These are phyloP conservation scores for Cotesia chilonis DNA, from an alignment of 1,140 invertebrate species.

Conservation along the genomic window DNA sequence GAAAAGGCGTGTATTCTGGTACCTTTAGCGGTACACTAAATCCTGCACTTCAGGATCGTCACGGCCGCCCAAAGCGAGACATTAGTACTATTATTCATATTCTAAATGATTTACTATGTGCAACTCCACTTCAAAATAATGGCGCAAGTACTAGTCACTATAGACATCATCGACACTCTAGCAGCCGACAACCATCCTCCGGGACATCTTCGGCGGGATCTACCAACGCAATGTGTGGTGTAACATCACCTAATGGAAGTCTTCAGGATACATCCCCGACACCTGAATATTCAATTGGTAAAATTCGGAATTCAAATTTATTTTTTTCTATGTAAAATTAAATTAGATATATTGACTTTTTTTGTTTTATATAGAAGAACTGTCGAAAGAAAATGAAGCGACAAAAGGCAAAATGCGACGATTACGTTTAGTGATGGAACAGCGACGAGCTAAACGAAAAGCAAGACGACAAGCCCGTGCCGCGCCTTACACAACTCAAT, in stretches of 20 bases:
- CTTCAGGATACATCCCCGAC: slow-evolving; percentile 42
- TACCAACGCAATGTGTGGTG: slow-evolving; percentile 41
- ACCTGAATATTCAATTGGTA: slow-evolving; percentile 45
- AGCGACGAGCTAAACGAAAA: slow-evolving; percentile 81
- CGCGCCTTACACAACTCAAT: slow-evolving; percentile 73
- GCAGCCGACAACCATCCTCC: slow-evolving; percentile 49
- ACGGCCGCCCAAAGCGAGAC: slow-evolving; percentile 88
- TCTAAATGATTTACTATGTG: slow-evolving; percentile 90
- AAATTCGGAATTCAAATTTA: background rate
- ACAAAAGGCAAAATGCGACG: slow-evolving; percentile 87
- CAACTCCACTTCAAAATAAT: slow-evolving; percentile 69
- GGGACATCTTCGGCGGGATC: slow-evolving; percentile 37
- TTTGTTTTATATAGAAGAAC: slow-evolving; percentile 55
- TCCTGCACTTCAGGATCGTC: slow-evolving; percentile 90
- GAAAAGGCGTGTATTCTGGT: slow-evolving; percentile 87
- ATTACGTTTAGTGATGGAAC: slow-evolving; percentile 86
- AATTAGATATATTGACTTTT: background rate
- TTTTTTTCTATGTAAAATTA: background rate
- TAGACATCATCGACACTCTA: slow-evolving; percentile 59
- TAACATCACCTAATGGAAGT: slow-evolving; percentile 35
- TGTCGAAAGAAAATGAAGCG: slow-evolving; percentile 76
- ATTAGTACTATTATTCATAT: slow-evolving; percentile 96
- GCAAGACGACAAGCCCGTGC: slow-evolving; percentile 78
- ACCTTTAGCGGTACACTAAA: slow-evolving; percentile 89
- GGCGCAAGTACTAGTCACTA: slow-evolving; percentile 61